phyloP scores from a whole-genome alignment of 2,888 invertebrate genomes.

The Aphidoletes aphidimyza region DNA sequence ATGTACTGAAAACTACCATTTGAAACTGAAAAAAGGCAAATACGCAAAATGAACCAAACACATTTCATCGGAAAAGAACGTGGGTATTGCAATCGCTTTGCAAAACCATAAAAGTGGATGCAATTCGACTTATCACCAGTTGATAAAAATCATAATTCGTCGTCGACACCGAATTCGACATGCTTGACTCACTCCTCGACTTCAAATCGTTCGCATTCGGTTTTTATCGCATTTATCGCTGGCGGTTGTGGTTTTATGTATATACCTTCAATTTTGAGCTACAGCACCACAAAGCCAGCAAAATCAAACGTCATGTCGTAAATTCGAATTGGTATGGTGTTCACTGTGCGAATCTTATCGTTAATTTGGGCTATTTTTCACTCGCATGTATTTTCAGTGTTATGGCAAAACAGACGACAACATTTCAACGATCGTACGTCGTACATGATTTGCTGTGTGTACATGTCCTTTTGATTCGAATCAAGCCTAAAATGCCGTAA shows the following conservation, averaged over 20 bases:
- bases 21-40: background rate
- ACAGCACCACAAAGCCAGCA: background rate
- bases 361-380: background rate
- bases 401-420: background rate
- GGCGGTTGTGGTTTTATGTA: background rate
- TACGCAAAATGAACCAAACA: background rate
- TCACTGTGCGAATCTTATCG: background rate
- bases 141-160: constrained; percentile 37
- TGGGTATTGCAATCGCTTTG: background rate
- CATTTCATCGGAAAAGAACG: background rate
- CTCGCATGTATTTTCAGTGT: background rate
- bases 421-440: background rate
- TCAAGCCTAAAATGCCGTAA: background rate
- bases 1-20: background rate
- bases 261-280: background rate
- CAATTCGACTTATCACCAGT: background rate
- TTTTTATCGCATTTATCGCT: background rate
- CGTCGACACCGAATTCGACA: background rate
- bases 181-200: background rate
- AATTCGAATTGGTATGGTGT: background rate
- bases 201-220: background rate
- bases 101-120: background rate
- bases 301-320: background rate
- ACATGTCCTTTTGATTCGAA: background rate
- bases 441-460: background rate